Percentiles rank a stretch among this genome's conserved stretches.
Conservation (phyloP, 2,888 invertebrate genomes). For the Tipula lateralis region DNA sequence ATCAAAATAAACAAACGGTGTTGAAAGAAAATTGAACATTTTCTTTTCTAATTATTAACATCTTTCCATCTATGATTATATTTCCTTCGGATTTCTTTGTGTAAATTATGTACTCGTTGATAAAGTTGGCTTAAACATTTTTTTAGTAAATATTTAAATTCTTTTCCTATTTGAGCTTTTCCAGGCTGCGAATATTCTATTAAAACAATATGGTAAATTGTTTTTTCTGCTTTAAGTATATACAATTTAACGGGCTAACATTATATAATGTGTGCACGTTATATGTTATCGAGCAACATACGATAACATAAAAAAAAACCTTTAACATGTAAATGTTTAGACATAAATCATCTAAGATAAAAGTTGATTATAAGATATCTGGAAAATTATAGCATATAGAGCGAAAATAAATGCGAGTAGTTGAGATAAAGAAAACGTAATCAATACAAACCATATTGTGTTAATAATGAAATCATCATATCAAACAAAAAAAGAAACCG, state of each 20-base stretch:
- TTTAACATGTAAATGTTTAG: background rate
- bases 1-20: background rate
- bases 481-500: background rate
- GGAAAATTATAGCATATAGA: background rate
- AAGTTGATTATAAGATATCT: background rate
- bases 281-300: background rate
- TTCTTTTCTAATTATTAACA: background rate
- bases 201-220: background rate
- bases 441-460: background rate
- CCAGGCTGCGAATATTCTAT: background rate
- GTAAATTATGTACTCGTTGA: constrained; percentile 1
- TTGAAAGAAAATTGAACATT: background rate
- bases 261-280: background rate
- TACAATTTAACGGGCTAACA: background rate
- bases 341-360: background rate
- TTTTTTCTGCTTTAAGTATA: background rate
- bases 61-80: background rate
- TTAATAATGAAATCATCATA: constrained; percentile 11
- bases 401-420: background rate
- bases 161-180: background rate
- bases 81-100: background rate
- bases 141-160: constrained; percentile 19
- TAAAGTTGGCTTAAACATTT: background rate
- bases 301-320: background rate
- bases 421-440: background rate